phyloP scores from a whole-genome alignment of 1,140 invertebrate species.

The Aphaenogaster rudis region DNA sequence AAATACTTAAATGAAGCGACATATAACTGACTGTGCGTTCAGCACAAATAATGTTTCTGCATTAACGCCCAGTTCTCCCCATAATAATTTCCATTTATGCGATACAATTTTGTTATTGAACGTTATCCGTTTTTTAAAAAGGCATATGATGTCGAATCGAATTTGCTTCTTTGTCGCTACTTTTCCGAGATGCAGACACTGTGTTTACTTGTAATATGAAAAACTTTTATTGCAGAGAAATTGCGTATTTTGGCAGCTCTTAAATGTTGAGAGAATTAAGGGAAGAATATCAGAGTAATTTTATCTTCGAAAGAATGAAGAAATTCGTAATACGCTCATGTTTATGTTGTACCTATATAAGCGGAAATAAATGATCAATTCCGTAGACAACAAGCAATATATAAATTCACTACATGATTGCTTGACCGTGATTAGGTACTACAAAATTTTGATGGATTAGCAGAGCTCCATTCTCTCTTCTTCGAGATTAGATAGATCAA shows the following conservation, averaged over 20 bases:
- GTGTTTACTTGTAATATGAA: neutral
- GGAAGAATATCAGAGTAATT: neutral
- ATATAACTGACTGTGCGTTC: slow-evolving; percentile 11
- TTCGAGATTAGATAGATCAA: slow-evolving; percentile 25
- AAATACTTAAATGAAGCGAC: slow-evolving; percentile 32
- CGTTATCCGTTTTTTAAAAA: too few relatives aligned
- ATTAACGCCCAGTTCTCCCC: neutral
- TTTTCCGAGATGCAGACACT: neutral
- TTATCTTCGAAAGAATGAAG: neutral
- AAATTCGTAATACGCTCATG: neutral
- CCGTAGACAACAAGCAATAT: neutral
- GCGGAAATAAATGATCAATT: neutral
- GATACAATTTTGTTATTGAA: neutral
- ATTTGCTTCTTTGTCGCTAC: neutral
- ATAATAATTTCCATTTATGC: slow-evolving; percentile 20
- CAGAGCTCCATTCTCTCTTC: neutral
- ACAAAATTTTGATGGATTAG: slow-evolving; percentile 12
- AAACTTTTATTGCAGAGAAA: neutral
- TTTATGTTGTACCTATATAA: neutral
- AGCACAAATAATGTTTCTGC: neutral
- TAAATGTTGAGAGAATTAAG: neutral
- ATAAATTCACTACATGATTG: neutral
- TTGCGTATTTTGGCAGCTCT: neutral
- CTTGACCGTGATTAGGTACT: neutral
- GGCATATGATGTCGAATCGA: neutral